Base-by-base conservation (phyloP, 2,888 invertebrate genomes). In the Marronus borbonicus region DNA sequence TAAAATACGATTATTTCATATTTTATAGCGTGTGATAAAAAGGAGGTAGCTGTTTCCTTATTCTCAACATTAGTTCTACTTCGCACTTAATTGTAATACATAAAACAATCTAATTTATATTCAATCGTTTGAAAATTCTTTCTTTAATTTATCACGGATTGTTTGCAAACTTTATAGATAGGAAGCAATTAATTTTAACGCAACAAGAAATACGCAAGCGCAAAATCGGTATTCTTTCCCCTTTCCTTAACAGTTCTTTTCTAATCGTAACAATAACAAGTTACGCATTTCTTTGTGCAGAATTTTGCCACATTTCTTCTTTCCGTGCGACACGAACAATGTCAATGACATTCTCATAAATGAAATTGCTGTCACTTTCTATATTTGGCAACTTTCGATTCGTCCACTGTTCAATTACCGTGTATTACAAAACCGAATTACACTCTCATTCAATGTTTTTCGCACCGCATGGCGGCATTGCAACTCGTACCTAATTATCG, bases 291-390 rank as follows among this genome's bases (percentile, higher is more conserved):
- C 20, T 58, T 58, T 58, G 0, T 5, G 10, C 20, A 24, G 24
- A 4, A 58, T 20, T 20, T 17, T 20, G 17, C 3, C 44, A 44
- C 2, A 8, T 52, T 58, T 58, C 20, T 58, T 58, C 20, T 31
- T 70, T 70, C 17, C 20, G 70, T n/a, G 70, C n/a, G 12, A 39
- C 20, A 39, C 31, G 55, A 70, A 70, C 58, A 70, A 70, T 58
- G 70, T 70, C 70, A 70, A 70, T 70, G 70, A 70, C 70, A 70
- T 58, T 70, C 36, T 7, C 55, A 70, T 36, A 31, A 70, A n/a
- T 36, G 36, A 36, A 70, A 55, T 58, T 52, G 36, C 55, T 39
- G 55, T 58, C 31, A 20, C 70, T 70, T 70, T 70, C 70, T 70
- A 70, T 70, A 70, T 36, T 70, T 20, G 58, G 39, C 36, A 36